phyloP scores from a whole-genome alignment of 1,140 invertebrate genomes.

The Achatina immaculata region DNA sequence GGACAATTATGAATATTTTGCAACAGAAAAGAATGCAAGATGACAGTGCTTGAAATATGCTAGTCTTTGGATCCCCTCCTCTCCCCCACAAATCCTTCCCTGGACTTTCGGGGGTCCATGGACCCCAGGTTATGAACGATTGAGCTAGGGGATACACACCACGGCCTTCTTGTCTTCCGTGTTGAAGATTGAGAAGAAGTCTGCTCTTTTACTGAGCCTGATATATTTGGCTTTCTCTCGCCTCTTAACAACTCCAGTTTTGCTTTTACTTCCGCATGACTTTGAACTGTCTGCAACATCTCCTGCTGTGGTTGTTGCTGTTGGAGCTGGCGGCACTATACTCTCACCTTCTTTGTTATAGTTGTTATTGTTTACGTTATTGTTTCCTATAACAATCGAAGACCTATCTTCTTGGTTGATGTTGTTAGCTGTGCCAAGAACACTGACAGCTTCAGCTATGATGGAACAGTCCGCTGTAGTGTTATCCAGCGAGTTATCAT shows the following conservation, averaged over 20 bases:
- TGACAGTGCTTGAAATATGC: too few relatives aligned
- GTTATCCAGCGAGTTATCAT: neutral
- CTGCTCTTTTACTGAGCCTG: slow-evolving; percentile 16
- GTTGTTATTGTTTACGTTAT: neutral
- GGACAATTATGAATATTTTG: too few relatives aligned
- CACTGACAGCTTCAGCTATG: neutral
- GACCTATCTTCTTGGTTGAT: neutral
- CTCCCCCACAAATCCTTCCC: too few relatives aligned
- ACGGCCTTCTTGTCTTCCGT: slow-evolving; percentile 40
- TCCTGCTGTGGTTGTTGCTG: neutral
- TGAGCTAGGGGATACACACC: too few relatives aligned
- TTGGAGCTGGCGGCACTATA: neutral
- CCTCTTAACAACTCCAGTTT: neutral
- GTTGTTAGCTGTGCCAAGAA: neutral
- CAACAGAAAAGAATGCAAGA: too few relatives aligned
- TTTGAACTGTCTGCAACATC: neutral
- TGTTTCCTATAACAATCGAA: neutral
- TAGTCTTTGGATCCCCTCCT: slow-evolving; percentile 55
- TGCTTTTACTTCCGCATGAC: neutral
- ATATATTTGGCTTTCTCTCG: slow-evolving; percentile 33
- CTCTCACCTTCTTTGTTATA: neutral
- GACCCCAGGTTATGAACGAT: too few relatives aligned
- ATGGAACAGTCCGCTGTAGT: neutral
- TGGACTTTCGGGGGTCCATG: too few relatives aligned
- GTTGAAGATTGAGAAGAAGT: slow-evolving; percentile 40